Evolutionary conservation across 2,113 vertebrate genomes (phyloP), one percentile per base, ranked within the genome.

Genomic region (Thunnus maccoyii): DNA sequence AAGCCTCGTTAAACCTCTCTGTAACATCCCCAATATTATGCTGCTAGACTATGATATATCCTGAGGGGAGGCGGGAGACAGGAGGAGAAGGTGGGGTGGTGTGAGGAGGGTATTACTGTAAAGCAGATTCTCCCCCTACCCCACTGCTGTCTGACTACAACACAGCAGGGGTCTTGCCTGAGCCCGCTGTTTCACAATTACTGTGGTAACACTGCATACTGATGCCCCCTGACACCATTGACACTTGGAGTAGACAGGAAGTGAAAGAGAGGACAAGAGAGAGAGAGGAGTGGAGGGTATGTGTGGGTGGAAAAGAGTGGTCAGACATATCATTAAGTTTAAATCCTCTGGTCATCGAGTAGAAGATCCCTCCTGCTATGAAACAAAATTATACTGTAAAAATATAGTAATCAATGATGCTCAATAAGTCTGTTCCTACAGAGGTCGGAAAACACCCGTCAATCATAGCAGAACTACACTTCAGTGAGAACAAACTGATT

Each of bases 1-100:
- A 92, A 91, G 80, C 88, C 88, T 88, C 63, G 77, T 76, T 91
- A 91, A 93, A 85, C 72, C 88, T 84, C 79, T 83, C 77, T 72
- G 78, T 80, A 87, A 89, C 78, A 91, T 86, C 69, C 88, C 66
- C 56, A 74, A 78, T 77, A 86, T 81, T 88, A 85, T 73, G 63
- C 88, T 79, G 72, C 68, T 55, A 65, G 85, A 79, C 84, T 84
- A 68, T 70, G 78, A 80, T 87, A 72, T 72, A 66, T 86, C 80
- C 84, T 72, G 70, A 30, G 65, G 86, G 75, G 55, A 15, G 50
- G 5, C 62, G 70, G 32, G 71, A n/a, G 46, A 47, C 17, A 18
- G 48, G 46, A 46, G 36, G 70, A 79, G 64, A 84, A 65, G 82
- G 72, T 74, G 78, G 86, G 58, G 68, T 12, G 57, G 55, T 65